A percentile compares a stretch with the other conserved stretches of the same genome.
Evolutionary conservation across 2,888 invertebrate genomes (phyloP).

Genomic region (Leucoptera coffeella): DNA sequence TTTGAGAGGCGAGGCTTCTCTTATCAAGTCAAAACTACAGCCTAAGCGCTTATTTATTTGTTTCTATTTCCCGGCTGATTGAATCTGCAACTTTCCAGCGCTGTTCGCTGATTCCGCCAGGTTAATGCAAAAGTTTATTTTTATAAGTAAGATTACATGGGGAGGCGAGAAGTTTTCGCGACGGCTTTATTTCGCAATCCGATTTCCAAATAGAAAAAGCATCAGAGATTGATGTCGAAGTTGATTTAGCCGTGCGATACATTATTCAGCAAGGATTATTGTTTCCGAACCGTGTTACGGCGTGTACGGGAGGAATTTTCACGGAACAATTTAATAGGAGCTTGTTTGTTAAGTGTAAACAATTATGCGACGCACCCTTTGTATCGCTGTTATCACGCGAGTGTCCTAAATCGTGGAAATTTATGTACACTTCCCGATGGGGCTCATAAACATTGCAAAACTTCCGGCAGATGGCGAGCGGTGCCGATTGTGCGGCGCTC

Average conservation of each 20-base stretch:
- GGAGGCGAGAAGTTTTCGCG: conserved; percentile 38
- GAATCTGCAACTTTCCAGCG: conserved; percentile 26
- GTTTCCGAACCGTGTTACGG: too few relatives aligned
- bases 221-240: conserved; percentile 42
- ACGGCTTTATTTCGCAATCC: conserved; percentile 45
- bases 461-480: conserved; percentile 44
- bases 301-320: too few relatives aligned
- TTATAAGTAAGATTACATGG: conserved; percentile 55
- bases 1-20: conserved; percentile 30
- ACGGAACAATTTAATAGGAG: conserved; percentile 3
- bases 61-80: conserved; percentile 46
- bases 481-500: too few relatives aligned
- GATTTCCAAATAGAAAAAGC: too few relatives aligned
- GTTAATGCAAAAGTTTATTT: conserved; percentile 57
- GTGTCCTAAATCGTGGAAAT: conserved; percentile 29
- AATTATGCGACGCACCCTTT: conserved; percentile 16
- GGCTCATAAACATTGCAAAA: conserved; percentile 48
- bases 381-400: conserved; percentile 23
- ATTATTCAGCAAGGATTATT: too few relatives aligned
- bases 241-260: too few relatives aligned
- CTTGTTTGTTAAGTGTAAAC: conserved; percentile 10
- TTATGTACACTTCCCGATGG: conserved; percentile 42
- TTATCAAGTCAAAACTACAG: conserved; percentile 48
- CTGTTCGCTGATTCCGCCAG: conserved; percentile 42
- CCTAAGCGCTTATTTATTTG: conserved; percentile 45